phyloP scores from a whole-genome alignment of 2,888 invertebrate species.

The Drosophila borborema region DNA sequence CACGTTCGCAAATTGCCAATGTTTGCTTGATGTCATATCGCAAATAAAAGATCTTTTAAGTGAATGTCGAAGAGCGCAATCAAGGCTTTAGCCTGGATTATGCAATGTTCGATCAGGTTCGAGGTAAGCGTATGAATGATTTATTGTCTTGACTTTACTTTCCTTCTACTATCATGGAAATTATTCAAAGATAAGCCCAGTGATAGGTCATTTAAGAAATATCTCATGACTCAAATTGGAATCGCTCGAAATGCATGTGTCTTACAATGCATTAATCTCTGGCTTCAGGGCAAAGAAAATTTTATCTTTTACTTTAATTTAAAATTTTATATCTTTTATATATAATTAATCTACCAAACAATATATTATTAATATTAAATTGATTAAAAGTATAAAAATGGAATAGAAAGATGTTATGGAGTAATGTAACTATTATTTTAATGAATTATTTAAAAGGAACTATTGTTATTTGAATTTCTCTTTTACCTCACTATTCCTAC shows the following conservation, averaged over 20 bases:
- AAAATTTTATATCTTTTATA: neutral
- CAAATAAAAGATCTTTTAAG: conserved; percentile 16
- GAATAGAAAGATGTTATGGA: neutral
- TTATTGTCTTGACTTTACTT: conserved; percentile 12
- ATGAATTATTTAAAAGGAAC: neutral
- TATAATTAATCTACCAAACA: neutral
- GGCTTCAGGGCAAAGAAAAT: neutral
- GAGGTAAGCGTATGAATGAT: conserved; percentile 16
- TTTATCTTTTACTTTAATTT: neutral
- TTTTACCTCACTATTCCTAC: no score
- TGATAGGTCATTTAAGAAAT: conserved; percentile 35
- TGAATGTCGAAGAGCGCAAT: conserved; percentile 1
- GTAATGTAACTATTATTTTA: no score
- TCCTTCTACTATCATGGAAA: neutral
- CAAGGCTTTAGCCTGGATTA: conserved; percentile 13
- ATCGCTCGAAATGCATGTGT: neutral
- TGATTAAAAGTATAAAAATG: neutral
- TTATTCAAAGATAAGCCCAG: conserved; percentile 33
- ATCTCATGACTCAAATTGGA: conserved; percentile 17
- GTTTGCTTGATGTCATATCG: conserved; percentile 16
- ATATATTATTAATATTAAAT: neutral
- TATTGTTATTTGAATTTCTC: neutral
- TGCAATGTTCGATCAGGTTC: conserved; percentile 1
- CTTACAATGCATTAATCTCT: conserved; percentile 1
- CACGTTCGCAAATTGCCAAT: conserved; percentile 27